Base-by-base conservation (phyloP, 1,140 invertebrate species). In the Calliopsis andreniformis region DNA sequence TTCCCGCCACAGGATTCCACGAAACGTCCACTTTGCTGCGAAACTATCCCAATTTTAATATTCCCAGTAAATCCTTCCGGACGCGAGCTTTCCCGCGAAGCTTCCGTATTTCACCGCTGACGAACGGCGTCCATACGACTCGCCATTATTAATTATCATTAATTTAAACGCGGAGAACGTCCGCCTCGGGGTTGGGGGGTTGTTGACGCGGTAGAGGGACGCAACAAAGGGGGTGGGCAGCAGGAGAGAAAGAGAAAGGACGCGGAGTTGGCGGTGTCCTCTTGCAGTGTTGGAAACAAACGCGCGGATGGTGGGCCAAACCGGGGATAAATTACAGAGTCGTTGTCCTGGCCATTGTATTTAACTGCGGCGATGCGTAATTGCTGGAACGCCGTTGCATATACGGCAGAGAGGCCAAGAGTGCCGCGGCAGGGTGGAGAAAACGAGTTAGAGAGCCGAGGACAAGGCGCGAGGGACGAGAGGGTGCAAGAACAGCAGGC, bases 241-340 rank as follows among this genome's bases (percentile, higher is more conserved):
- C 5, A 16, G 32, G 47, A 35, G 20, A 61, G n/a, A 42, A 42
- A 2, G 30, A n/a, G 28, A 35, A n/a, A 8, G 20, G n/a, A 5
- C 23, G 14, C 7, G 39, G 6, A 43, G 42, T 28, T n/a, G 62
- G 61, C 49, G 45, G 39, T 16, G 69, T 75, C 67, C 81, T 82
- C 68, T 81, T 42, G 30, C 81, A 70, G 49, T 69, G 81, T 66
- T 58, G 80, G 67, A 63, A 82, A 83, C 75, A 69, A 83, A 71
- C 81, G 80, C 59, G 62, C 68, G 63, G 63, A 68, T 28, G 69
- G 67, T 70, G 75, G 86, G 78, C 87, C 79, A 86, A 82, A 83
- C 80, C 78, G 82, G 84, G 87, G 86, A 90, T 90, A 89, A 90
- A 91, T 90, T 90, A 90, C 88, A 86, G 88, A 87, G 89, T 90